Conservation (phyloP, 2,888 invertebrate species). For the Lasius fuliginosus region DNA sequence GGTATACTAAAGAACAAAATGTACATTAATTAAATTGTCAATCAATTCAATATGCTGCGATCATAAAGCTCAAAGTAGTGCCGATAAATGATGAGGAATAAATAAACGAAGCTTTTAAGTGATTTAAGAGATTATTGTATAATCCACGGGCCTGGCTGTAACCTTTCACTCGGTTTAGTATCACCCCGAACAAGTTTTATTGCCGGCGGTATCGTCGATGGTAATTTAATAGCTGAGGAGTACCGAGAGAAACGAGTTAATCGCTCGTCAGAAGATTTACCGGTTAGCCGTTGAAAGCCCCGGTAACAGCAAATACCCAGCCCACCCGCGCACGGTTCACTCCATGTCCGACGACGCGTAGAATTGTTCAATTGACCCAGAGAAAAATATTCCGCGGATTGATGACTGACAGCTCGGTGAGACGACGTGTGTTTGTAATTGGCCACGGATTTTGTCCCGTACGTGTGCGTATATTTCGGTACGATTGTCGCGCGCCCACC, state of each 20-base stretch:
- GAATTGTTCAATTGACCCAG: conserved; percentile 58
- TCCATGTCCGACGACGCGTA: conserved; percentile 54
- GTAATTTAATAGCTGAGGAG: conserved; percentile 61
- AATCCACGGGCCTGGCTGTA: conserved; percentile 48
- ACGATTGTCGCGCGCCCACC: conserved; percentile 37
- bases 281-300: conserved; percentile 47
- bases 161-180: conserved; percentile 52
- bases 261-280: conserved; percentile 61
- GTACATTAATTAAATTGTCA: conserved; percentile 16
- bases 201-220: conserved; percentile 60
- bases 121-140: conserved; percentile 61
- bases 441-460: conserved; percentile 52
- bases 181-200: conserved; percentile 58
- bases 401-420: conserved; percentile 56
- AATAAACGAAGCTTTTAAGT: conserved; percentile 53
- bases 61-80: conserved; percentile 24
- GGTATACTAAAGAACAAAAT: neutral
- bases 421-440: conserved; percentile 54
- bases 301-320: conserved; percentile 34
- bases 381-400: conserved; percentile 61
- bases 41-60: conserved; percentile 8
- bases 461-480: conserved; percentile 52
- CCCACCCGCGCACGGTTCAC: conserved; percentile 23
- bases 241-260: conserved; percentile 60
- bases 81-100: conserved; percentile 53